Percentiles rank a stretch among this genome's conserved stretches.
Conservation (phyloP, 2,113 vertebrate species). For the Dromas ardeola region DNA sequence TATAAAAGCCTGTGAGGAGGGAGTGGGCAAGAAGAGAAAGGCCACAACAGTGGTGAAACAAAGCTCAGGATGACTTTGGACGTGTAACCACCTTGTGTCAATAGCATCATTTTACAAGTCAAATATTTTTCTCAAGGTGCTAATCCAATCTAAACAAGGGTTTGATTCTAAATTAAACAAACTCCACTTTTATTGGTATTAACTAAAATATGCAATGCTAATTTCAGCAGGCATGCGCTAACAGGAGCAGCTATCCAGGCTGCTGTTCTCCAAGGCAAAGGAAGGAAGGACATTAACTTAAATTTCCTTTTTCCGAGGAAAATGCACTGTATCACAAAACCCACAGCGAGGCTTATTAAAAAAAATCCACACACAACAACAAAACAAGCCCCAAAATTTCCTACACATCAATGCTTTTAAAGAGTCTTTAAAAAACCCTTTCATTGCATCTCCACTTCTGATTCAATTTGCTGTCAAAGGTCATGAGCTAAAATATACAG, state of each 20-base stretch:
- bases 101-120: slow-evolving; percentile 52
- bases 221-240: slow-evolving; percentile 20
- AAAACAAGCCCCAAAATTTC: neutral
- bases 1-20: neutral
- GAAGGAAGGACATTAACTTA: slow-evolving; percentile 1
- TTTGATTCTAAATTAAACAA: slow-evolving; percentile 62
- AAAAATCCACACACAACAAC: neutral
- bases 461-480: slow-evolving; percentile 69
- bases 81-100: neutral
- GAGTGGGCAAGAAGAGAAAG: neutral
- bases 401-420: slow-evolving; percentile 39
- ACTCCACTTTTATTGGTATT: slow-evolving; percentile 55
- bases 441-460: slow-evolving; percentile 39
- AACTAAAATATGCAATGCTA: slow-evolving; percentile 48
- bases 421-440: slow-evolving; percentile 18
- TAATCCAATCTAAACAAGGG: slow-evolving; percentile 65
- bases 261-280: neutral
- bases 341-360: neutral
- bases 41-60: neutral
- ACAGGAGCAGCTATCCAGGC: neutral
- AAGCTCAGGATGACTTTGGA: neutral
- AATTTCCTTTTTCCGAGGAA: slow-evolving; percentile 35
- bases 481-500: slow-evolving; percentile 72
- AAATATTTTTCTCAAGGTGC: slow-evolving; percentile 57
- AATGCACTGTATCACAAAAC: slow-evolving; percentile 25